Conservation (phyloP, 2,797 vertebrate species). For the Acrocephalus scirpaceus region DNA sequence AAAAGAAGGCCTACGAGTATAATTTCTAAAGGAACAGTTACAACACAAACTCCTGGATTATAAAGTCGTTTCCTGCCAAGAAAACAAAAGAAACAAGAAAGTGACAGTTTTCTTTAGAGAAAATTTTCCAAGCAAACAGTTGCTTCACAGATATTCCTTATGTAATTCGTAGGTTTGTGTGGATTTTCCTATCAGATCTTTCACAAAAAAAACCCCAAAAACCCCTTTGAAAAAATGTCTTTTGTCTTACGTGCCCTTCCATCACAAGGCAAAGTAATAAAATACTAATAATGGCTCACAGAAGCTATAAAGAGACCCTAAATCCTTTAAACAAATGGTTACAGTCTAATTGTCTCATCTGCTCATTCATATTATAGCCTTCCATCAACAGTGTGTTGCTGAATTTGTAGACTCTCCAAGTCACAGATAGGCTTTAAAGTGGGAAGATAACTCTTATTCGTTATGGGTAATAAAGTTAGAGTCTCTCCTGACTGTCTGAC, state of each 20-base stretch:
- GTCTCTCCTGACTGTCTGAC: constrained; percentile 70
- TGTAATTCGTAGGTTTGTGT: not conserved
- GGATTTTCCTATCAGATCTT: not conserved
- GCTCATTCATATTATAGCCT: constrained; percentile 59
- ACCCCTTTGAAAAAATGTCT: not conserved
- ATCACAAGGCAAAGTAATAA: constrained; percentile 66
- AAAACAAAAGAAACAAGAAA: not conserved
- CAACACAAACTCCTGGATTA: not conserved
- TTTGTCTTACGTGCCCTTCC: constrained; percentile 70
- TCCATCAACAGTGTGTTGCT: constrained; percentile 63
- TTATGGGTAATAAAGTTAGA: constrained; percentile 74
- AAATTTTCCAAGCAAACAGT: not conserved
- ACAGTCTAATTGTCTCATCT: constrained; percentile 79
- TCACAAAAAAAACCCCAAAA: not conserved
- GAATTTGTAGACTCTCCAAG: constrained; percentile 69
- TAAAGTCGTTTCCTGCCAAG: not conserved
- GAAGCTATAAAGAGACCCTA: constrained; percentile 66
- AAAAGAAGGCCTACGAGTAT: not conserved
- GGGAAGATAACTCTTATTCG: constrained; percentile 78
- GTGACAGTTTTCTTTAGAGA: not conserved
- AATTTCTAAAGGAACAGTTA: not conserved
- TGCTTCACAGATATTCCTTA: not conserved
- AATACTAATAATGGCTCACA: constrained; percentile 59
- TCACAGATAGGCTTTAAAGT: constrained; percentile 75
- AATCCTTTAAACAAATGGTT: constrained; percentile 81